Base-by-base conservation (phyloP, 2,888 invertebrate species). In the Pyrrhia umbra region DNA sequence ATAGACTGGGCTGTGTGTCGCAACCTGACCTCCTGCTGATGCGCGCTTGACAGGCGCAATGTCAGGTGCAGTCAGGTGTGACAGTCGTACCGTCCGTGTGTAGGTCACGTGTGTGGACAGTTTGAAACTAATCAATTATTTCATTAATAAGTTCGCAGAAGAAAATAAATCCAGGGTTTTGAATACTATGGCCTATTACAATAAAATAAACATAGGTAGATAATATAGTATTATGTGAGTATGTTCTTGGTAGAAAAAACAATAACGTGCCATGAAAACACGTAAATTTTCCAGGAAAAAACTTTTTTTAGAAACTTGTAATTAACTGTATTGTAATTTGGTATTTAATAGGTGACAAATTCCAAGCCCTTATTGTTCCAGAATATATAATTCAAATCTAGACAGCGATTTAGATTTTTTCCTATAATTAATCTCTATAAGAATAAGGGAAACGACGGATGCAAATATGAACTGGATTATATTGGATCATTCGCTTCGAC, bases 1-100 rank as follows among this genome's bases (percentile, higher is more conserved):
- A 72, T 70, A 75, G 74, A 75, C 67, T 46, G 37, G 58, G 50
- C 40, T 6, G 76, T 75, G 74, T 85, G 85, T 82, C 81, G 77
- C 81, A 83, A 83, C 25, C 42, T 68, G 79, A 75, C 83, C 85
- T 83, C 79, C 72, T 49, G 43, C 16, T 75, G 68, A 62, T 68
- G 55, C 13, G 37, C 46, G 59, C 49, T 30, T 77, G 84, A 84
- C 77, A 77, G 80, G 75, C 63, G 72, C 79, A 79, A 80, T 82
- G 82, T 84, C 82, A 80, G 51, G 66, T 60, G 75, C 75, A 83
- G 82, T 84, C 82, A 80, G 51, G 66, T 60, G 75, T 75, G 83
- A 80, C 80, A 81, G 74, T 21, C 76, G 75, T 50, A 60, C 63
- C 65, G 77, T 51, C 79, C 66, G 77, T 47, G 42, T 62, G 63